Evolutionary conservation across 92 coral and sea anemone genomes (phyloP), one percentile per base, ranked within the genome.

Genomic region (Zoanthus solanderi): DNA sequence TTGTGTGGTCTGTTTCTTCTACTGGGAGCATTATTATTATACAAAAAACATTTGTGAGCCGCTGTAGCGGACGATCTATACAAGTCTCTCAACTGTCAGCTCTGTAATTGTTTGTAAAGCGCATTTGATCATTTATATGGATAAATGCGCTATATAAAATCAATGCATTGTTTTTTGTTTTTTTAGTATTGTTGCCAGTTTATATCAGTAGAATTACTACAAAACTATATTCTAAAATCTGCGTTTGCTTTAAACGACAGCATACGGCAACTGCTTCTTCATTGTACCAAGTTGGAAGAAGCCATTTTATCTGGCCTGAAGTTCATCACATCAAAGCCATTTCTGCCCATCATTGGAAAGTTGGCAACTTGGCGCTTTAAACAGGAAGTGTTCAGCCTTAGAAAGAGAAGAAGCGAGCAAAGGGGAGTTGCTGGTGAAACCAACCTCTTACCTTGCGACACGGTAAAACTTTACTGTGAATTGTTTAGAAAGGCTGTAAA

Each of bases 281-380:
- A 87, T 86, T 95, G 98, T 60, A 29, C 86, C 8, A 74, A 76
- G 61, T 91, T 95, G 29, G 89, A 89, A 61, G 89, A 91, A 76
- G 98, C 93, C 11, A 90, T 79, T 28, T 72, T 95, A 10, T 87
- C 93, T 3, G 98, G 98, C 30, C 85, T 95, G 1, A 95, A 95
- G 85, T 75, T 87, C 57, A 72, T 95, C 79, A 93, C 98, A 7
- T 93, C 98, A 18, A 91, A 91, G 72, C 98, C 98, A 0, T 93
- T 95, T 44, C 74, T 95, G 16, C 90, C 85, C 6, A 88, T 95
- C 78, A 93, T 95, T 10, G 91, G 94, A 32, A 93, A 90, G 67
- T 69, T 95, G 65, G 71, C 79, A 30, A 79, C 90, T 53, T 95
- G 98, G 98, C 89, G 92, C 8, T 42, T 89, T 29, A 85, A 88